phyloP scores from a whole-genome alignment of 2,888 invertebrate genomes.

The Caradrina kadenii region DNA sequence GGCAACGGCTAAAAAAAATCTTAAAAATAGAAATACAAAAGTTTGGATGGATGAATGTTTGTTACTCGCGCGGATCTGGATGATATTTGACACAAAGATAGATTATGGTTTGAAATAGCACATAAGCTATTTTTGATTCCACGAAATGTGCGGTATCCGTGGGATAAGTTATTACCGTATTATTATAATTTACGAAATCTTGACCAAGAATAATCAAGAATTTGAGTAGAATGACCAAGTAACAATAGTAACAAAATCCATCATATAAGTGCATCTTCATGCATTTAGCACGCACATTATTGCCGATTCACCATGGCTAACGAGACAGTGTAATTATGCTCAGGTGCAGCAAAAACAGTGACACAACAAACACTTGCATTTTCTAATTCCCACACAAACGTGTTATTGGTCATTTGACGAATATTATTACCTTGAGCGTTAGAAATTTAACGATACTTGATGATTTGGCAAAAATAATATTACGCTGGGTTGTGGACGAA shows the following conservation, averaged over 20 bases:
- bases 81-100: too few species aligned
- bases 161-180: too few species aligned
- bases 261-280: neutral
- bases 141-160: too few species aligned
- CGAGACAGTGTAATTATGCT: slow-evolving; percentile 7
- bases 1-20: too few species aligned
- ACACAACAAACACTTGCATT: slow-evolving; percentile 10
- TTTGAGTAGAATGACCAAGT: neutral
- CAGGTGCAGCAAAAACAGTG: slow-evolving; percentile 29
- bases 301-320: slow-evolving; percentile 32
- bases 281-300: slow-evolving; percentile 3
- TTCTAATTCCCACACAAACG: slow-evolving; percentile 36
- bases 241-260: slow-evolving; percentile 2
- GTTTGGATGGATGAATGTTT: too few species aligned
- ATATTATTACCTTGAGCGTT: neutral
- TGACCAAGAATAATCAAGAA: slow-evolving; percentile 1
- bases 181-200: neutral
- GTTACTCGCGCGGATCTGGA: too few species aligned
- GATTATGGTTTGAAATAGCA: too few species aligned
- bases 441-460: slow-evolving; percentile 7
- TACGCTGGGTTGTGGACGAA: too few species aligned
- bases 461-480: neutral
- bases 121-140: too few species aligned
- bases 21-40: too few species aligned
- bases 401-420: slow-evolving; percentile 9